A percentile compares a stretch with the other conserved stretches of the same genome.
Evolutionary conservation across 2,113 vertebrate species (phyloP).

Genomic region (Rhipidura dahli): DNA sequence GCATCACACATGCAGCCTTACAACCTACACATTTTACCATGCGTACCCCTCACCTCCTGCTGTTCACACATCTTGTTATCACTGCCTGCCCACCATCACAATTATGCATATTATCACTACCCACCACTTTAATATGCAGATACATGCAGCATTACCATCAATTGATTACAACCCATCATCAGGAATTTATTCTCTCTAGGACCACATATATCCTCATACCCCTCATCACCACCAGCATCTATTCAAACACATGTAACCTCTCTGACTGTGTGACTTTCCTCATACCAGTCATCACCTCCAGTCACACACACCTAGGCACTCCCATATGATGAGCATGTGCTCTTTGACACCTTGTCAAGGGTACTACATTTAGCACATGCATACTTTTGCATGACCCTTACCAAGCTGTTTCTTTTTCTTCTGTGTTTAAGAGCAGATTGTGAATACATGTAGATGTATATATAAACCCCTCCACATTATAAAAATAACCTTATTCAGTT

Average conservation of each 20-base stretch:
- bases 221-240: background rate
- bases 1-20: background rate
- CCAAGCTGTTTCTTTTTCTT: background rate
- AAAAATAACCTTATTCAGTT: background rate
- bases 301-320: background rate
- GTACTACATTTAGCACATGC: background rate
- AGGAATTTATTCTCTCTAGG: background rate
- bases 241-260: background rate
- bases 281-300: background rate
- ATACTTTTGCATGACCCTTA: background rate
- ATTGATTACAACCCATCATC: background rate
- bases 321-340: background rate
- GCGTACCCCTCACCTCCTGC: slow-evolving; percentile 35
- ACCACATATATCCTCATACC: background rate
- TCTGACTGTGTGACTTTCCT: background rate
- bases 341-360: background rate
- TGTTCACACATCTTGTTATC: background rate
- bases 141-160: background rate
- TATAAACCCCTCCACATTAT: background rate
- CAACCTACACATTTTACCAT: background rate
- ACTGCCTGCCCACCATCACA: slow-evolving; percentile 1
- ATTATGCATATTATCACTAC: slow-evolving; percentile 1
- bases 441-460: background rate
- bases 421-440: background rate
- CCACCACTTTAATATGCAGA: slow-evolving; percentile 35